Percentiles rank a stretch among this genome's conserved stretches.
phyloP scores from a whole-genome alignment of 2,113 vertebrate species.

The human (Homo sapiens) region DNA sequence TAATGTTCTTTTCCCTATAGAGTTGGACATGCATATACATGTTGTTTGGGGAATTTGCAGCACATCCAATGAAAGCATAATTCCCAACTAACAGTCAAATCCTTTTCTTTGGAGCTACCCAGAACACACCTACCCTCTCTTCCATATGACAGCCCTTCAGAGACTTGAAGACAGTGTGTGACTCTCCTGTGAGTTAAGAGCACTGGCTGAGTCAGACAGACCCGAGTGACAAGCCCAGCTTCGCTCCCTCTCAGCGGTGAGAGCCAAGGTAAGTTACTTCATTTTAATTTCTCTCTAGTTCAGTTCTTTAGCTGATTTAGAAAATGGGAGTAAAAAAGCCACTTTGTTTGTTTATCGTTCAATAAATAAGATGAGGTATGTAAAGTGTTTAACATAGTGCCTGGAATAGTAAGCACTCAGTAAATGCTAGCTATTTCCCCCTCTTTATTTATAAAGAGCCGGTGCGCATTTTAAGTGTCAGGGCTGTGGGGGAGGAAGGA shows the following conservation, averaged over 20 bases:
- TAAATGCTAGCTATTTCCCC: neutral
- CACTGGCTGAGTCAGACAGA: slow-evolving; percentile 73
- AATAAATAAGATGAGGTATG: slow-evolving; percentile 41
- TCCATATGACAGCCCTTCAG: slow-evolving; percentile 77
- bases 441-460: slow-evolving; percentile 12
- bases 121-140: slow-evolving; percentile 76
- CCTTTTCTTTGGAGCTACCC: slow-evolving; percentile 76
- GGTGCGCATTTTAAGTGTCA: slow-evolving; percentile 48
- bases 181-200: slow-evolving; percentile 75
- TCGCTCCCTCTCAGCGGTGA: slow-evolving; percentile 56
- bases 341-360: slow-evolving; percentile 20
- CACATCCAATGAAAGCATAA: slow-evolving; percentile 76
- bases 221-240: slow-evolving; percentile 69
- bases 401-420: slow-evolving; percentile 4
- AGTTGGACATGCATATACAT: slow-evolving; percentile 75
- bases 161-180: slow-evolving; percentile 76
- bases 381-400: slow-evolving; percentile 32
- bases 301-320: slow-evolving; percentile 52
- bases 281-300: slow-evolving; percentile 67
- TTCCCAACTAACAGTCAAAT: slow-evolving; percentile 79
- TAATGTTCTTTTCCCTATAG: slow-evolving; percentile 76
- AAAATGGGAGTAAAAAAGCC: neutral
- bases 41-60: slow-evolving; percentile 77
- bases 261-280: slow-evolving; percentile 71
- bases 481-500: neutral